These are phyloP conservation scores for Moxostoma hubbsi DNA, from an alignment of 2,797 vertebrate species.

Conservation along the genomic window DNA sequence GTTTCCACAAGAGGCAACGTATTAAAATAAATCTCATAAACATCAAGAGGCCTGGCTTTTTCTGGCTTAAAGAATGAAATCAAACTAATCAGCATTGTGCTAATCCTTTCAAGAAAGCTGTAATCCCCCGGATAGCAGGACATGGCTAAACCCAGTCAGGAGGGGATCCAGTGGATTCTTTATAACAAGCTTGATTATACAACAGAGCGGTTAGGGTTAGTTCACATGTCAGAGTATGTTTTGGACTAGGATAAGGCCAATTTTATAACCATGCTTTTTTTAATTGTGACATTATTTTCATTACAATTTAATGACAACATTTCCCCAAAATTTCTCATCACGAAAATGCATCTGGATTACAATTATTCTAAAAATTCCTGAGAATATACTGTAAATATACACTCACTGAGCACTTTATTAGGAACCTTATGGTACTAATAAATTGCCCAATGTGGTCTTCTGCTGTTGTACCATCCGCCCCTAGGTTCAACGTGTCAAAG, in stretches of 20 bases:
- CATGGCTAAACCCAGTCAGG: slow-evolving; percentile 46
- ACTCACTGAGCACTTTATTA: too few relatives aligned
- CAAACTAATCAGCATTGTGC: slow-evolving; percentile 58
- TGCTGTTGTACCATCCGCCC: too few relatives aligned
- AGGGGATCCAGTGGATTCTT: slow-evolving; percentile 44
- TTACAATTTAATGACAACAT: too few relatives aligned
- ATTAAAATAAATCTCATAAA: slow-evolving; percentile 61
- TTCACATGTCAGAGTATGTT: slow-evolving; percentile 24
- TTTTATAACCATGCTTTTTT: neutral
- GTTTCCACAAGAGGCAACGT: slow-evolving; percentile 59
- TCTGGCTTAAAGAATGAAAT: slow-evolving; percentile 56
- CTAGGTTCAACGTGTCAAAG: too few relatives aligned
- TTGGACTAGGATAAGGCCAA: slow-evolving; percentile 19
- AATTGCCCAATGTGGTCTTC: too few relatives aligned
- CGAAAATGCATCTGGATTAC: too few relatives aligned
- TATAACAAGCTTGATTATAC: slow-evolving; percentile 45
- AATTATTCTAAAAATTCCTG: too few relatives aligned
- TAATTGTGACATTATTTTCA: too few relatives aligned
- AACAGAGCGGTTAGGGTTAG: slow-evolving; percentile 8
- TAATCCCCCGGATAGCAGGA: slow-evolving; percentile 54
- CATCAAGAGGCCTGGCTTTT: slow-evolving; percentile 53
- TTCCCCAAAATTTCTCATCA: too few relatives aligned
- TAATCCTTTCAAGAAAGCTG: slow-evolving; percentile 60
- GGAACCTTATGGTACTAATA: too few relatives aligned
- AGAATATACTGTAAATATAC: too few relatives aligned